Percentiles rank a stretch among this genome's conserved stretches.
Conservation (phyloP, 2,888 invertebrate genomes). For the Zygothrica quintamaculata region DNA sequence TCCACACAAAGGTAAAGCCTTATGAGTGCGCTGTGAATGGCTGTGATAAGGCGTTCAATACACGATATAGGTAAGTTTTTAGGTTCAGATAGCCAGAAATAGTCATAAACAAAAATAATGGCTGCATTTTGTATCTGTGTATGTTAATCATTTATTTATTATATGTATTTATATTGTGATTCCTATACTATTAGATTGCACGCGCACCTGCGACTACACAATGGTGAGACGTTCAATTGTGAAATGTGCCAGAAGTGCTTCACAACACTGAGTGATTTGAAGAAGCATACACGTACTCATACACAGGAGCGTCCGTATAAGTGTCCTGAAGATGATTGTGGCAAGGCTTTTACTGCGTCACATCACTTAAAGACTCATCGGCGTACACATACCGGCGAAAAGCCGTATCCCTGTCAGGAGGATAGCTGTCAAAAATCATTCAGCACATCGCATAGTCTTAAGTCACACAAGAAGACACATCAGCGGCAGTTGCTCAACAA, state of each 20-base stretch:
- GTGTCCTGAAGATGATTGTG: conserved; percentile 93
- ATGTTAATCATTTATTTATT: conserved; percentile 41
- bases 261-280: conserved; percentile 96
- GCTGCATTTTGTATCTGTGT: not conserved
- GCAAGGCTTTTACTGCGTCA: conserved; percentile 96
- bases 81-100: conserved; percentile 18
- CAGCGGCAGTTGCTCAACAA: conserved; percentile 84
- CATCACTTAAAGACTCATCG: conserved; percentile 97
- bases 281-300: conserved; percentile 96
- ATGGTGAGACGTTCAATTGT: conserved; percentile 97
- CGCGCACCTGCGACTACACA: conserved; percentile 96
- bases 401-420: conserved; percentile 90
- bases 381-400: conserved; percentile 89
- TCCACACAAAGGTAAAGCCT: conserved; percentile 96
- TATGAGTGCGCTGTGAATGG: conserved; percentile 93
- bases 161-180: conserved; percentile 2
- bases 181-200: conserved; percentile 86
- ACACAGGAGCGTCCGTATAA: conserved; percentile 96
- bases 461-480: conserved; percentile 91
- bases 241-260: conserved; percentile 95
- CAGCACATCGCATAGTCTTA: conserved; percentile 93
- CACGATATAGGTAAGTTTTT: conserved; percentile 90
- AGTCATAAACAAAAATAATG: conserved; percentile 10
- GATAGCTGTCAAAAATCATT: conserved; percentile 90
- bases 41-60: conserved; percentile 97